These are phyloP conservation scores for Procambarus clarkii DNA, from an alignment of 1,140 invertebrate species.

Conservation along the genomic window DNA sequence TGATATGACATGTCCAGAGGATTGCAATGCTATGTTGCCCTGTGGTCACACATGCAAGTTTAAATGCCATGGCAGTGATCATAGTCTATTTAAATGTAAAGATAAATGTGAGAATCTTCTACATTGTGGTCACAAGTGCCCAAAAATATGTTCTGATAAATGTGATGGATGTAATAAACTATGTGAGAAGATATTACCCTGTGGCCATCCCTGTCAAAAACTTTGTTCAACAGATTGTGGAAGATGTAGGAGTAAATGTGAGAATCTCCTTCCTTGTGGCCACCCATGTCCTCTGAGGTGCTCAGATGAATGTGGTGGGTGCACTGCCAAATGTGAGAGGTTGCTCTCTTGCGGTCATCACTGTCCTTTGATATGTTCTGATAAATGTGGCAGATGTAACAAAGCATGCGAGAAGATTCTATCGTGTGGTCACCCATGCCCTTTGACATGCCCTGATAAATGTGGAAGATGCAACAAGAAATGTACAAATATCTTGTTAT, in stretches of 20 bases:
- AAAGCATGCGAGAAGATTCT: no score
- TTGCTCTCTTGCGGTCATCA: no score
- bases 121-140: constrained; percentile 62
- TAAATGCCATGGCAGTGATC: constrained; percentile 41
- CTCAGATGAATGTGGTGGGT: background rate
- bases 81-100: constrained; percentile 53
- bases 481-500: no score
- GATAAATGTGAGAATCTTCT: background rate
- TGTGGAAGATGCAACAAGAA: no score
- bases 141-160: constrained; percentile 54
- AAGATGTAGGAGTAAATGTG: no score
- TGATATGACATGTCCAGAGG: background rate
- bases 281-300: background rate
- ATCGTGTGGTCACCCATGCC: no score
- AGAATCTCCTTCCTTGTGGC: background rate
- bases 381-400: no score
- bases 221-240: no score
- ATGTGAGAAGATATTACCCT: background rate
- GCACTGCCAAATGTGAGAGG: no score
- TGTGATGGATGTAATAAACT: constrained; percentile 40
- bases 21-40: constrained; percentile 24
- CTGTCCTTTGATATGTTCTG: no score
- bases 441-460: no score
- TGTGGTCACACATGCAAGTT: constrained; percentile 53
- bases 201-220: background rate